Evolutionary conservation across 2,113 vertebrate species (phyloP).

Genomic region (Ceyx melanurus): DNA sequence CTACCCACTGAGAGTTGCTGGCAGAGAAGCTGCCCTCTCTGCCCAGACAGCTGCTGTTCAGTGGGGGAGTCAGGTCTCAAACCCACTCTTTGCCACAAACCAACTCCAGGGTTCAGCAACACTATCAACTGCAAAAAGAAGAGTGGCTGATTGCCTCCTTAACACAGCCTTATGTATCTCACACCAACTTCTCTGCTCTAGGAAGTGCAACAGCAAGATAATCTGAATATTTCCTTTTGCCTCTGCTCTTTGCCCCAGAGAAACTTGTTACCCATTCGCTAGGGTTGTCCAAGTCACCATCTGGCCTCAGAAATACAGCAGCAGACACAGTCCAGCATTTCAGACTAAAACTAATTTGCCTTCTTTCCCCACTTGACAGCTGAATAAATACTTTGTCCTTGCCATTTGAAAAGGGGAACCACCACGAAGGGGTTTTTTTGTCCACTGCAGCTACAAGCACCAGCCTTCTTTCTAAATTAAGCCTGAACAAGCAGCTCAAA

Average conservation of each 20-base stretch:
- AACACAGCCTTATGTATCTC: background rate
- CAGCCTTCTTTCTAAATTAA: conserved; percentile 46
- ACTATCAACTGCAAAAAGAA: background rate
- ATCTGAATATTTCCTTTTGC: conserved; percentile 51
- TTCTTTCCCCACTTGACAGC: conserved; percentile 67
- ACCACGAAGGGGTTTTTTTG: background rate
- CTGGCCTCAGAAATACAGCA: conserved; percentile 35
- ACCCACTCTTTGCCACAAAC: background rate
- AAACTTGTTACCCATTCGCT: conserved; percentile 11
- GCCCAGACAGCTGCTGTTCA: background rate
- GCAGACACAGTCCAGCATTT: conserved; percentile 14
- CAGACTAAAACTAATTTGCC: conserved; percentile 64
- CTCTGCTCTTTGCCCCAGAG: conserved; percentile 32
- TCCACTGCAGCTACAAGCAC: conserved; percentile 25
- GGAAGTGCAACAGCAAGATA: conserved; percentile 4
- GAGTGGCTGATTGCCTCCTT: background rate
- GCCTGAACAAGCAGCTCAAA: conserved; percentile 25
- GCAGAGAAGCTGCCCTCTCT: background rate
- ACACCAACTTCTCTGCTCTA: background rate
- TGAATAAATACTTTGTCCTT: conserved; percentile 68
- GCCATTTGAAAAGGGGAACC: conserved; percentile 32
- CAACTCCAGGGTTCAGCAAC: background rate
- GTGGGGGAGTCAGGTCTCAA: background rate
- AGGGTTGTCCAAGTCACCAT: conserved; percentile 35
- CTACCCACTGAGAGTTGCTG: background rate